These are phyloP conservation scores for Mimas tiliae DNA, from an alignment of 2,888 invertebrate species.

Conservation along the genomic window DNA sequence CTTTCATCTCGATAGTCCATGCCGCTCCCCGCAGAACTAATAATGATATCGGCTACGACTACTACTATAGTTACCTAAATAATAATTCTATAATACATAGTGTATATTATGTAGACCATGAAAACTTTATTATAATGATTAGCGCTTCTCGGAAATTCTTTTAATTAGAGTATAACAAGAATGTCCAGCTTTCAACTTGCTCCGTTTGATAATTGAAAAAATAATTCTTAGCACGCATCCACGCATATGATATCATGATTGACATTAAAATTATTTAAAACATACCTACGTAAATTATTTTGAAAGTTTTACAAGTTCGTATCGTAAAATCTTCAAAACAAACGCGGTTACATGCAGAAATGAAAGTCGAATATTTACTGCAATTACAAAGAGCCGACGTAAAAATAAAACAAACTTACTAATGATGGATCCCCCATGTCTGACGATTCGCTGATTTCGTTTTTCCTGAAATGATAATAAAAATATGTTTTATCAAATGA, in stretches of 20 bases:
- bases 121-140: background rate
- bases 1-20: no score
- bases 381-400: background rate
- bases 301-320: background rate
- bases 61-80: conserved; percentile 8
- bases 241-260: no score
- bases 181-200: background rate
- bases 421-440: conserved; percentile 31
- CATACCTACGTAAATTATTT: background rate
- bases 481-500: conserved; percentile 1
- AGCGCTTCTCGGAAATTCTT: background rate
- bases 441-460: conserved; percentile 27
- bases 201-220: background rate
- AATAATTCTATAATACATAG: background rate
- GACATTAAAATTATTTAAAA: no score
- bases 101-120: background rate
- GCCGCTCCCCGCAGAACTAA: no score
- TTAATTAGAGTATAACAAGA: background rate
- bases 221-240: background rate
- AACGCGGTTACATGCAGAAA: background rate
- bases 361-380: background rate
- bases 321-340: background rate
- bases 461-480: conserved; percentile 27
- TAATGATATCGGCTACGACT: no score
- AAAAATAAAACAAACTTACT: conserved; percentile 28